Evolutionary conservation across 92 coral and sea anemone species (phyloP), one percentile per base, ranked within the genome.

Genomic region (Umimayanthus chanpuru): DNA sequence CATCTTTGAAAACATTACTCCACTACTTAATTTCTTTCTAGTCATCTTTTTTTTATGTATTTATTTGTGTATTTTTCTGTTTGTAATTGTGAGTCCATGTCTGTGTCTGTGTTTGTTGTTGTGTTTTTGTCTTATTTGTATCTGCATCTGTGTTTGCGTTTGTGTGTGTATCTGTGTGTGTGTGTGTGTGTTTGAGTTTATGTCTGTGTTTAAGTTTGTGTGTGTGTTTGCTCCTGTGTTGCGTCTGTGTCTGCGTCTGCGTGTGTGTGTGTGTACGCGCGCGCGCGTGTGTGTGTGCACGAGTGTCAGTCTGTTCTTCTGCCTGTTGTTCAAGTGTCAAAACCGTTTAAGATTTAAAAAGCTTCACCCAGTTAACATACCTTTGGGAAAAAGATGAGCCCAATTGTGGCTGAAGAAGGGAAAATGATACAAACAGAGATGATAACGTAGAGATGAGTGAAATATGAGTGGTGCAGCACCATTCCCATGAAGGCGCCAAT

Each of bases 341-440:
- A 32, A 32, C 36, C 36, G 36, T 32, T 32, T 32, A 32, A 53
- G 12, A 53, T 18, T 18, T 53, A 18, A 53, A 53, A 2, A 2
- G 58, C 14, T 53, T 40, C 12, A 12, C 11, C 7, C 20, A 9
- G 26, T 89, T 68, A 6, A 70, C 92, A 81, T 83, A 97, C 99
- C 98, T 97, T 97, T 0, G 99, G 99, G 39, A 97, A 86, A 85
- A 97, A 95, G 77, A 97, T 90, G n/a, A 92, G 91, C 5, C 92
- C 93, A 28, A 95, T 92, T 36, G 99, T 97, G 29, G 94, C 95
- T 2, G 94, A 88, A 20, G 99, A 95, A 21, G 99, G 99, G 47
- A 97, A 91, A 50, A 92, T 91, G 72, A 97, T 95, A 76, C 98
- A 97, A 40, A 94, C 93, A 38, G 97, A 82, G 30, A 96, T 79